Percentiles rank a stretch among this genome's conserved stretches.
Conservation (phyloP, 2,113 vertebrate species). For the Platanista minor region DNA sequence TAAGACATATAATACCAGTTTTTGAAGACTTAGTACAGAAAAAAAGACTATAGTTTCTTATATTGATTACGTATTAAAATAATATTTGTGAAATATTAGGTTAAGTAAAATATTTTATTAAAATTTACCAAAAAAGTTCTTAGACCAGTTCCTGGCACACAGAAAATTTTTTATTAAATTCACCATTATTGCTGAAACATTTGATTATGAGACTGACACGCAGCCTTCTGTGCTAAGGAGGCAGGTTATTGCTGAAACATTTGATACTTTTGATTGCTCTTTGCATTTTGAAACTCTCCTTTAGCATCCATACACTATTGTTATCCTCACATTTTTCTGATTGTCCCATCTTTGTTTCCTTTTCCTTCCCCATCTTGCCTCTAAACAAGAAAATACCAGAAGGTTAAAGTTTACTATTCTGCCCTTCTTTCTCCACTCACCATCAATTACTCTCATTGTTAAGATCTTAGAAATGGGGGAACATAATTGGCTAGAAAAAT, state of each 20-base stretch:
- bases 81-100: background rate
- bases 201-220: too few relatives aligned
- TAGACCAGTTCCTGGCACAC: background rate
- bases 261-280: background rate
- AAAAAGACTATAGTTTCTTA: background rate
- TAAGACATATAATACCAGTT: background rate
- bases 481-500: background rate
- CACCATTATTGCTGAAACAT: background rate
- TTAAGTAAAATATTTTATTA: background rate
- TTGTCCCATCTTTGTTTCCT: background rate
- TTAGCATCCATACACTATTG: background rate
- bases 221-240: too few relatives aligned
- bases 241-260: too few relatives aligned
- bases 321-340: background rate
- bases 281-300: background rate
- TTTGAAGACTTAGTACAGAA: background rate
- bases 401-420: background rate
- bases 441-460: background rate
- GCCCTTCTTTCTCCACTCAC: background rate
- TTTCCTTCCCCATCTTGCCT: background rate
- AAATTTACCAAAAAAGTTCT: background rate
- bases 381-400: background rate
- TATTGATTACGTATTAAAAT: background rate
- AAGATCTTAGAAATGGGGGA: background rate
- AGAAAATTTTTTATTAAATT: background rate